Percentiles rank a stretch among this genome's conserved stretches.
These are phyloP conservation scores for Tetrao urogallus DNA, from an alignment of 2,113 vertebrate genomes.

Conservation along the genomic window DNA sequence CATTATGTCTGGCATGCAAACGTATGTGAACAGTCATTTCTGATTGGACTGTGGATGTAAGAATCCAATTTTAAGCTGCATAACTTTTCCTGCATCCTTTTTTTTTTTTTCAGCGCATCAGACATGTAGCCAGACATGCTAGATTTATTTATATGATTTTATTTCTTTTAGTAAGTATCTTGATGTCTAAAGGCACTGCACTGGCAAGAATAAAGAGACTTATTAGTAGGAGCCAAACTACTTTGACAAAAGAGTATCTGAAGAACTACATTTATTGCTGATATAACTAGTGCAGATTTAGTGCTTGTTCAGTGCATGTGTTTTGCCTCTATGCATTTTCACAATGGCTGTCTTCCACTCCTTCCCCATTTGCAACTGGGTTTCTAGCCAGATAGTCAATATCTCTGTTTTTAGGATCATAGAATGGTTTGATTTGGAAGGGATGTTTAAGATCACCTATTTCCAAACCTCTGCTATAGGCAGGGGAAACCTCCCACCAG, in stretches of 20 bases:
- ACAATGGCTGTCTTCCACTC: neutral
- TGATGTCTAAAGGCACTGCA: neutral
- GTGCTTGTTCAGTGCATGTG: neutral
- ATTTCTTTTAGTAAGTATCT: neutral
- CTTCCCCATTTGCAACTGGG: neutral
- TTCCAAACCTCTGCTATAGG: no score
- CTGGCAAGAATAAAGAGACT: neutral
- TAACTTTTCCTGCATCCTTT: neutral
- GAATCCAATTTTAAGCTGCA: neutral
- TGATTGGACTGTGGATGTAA: neutral
- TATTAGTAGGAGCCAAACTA: neutral
- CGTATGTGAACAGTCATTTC: neutral
- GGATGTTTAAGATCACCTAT: no score
- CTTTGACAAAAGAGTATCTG: neutral
- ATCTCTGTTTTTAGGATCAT: neutral
- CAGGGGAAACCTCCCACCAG: no score
- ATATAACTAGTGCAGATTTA: neutral
- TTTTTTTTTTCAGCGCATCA: neutral
- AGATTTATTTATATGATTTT: neutral
- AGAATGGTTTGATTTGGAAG: no score
- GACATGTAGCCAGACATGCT: neutral
- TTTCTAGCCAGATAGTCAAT: neutral
- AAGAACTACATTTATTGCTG: neutral
- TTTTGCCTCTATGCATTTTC: neutral
- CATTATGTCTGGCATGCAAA: neutral